Conservation (phyloP, 2,797 vertebrate species). For the Tinamus major region DNA sequence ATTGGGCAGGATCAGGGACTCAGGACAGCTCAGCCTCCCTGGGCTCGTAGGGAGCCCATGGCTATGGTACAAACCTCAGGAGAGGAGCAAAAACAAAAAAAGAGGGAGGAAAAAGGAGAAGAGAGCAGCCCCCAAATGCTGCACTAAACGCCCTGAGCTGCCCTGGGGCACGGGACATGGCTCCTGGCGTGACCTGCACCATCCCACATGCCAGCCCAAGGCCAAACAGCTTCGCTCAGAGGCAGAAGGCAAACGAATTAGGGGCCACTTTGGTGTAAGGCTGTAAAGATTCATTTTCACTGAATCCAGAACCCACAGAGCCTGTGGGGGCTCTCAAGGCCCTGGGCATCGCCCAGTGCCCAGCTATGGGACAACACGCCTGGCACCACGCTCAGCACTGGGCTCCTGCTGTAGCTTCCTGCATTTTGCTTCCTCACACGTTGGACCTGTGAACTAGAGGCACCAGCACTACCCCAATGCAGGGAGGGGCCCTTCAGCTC, state of each 20-base stretch:
- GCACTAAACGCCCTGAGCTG: not conserved
- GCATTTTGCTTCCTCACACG: not conserved
- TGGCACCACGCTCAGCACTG: not conserved
- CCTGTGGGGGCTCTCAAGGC: not conserved
- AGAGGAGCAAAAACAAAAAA: not conserved
- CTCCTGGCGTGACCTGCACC: not conserved
- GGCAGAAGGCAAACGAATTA: not conserved
- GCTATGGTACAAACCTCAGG: not conserved
- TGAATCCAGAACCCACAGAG: not conserved
- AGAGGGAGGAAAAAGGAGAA: not conserved
- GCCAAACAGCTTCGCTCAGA: fast-evolving
- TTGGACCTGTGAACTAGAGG: not conserved
- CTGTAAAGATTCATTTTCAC: not conserved
- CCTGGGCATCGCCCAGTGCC: not conserved
- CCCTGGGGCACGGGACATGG: not conserved
- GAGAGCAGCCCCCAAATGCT: not conserved
- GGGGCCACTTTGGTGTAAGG: not conserved
- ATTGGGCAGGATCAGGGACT: not conserved
- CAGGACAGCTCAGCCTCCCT: not conserved
- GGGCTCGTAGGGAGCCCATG: not conserved
- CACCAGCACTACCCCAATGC: not conserved
- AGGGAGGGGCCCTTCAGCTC: not conserved
- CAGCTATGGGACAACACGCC: not conserved
- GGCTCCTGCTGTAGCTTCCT: not conserved
- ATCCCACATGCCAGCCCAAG: not conserved